Evolutionary conservation across 2,888 invertebrate genomes (phyloP).

Genomic region (Rapana venosa): DNA sequence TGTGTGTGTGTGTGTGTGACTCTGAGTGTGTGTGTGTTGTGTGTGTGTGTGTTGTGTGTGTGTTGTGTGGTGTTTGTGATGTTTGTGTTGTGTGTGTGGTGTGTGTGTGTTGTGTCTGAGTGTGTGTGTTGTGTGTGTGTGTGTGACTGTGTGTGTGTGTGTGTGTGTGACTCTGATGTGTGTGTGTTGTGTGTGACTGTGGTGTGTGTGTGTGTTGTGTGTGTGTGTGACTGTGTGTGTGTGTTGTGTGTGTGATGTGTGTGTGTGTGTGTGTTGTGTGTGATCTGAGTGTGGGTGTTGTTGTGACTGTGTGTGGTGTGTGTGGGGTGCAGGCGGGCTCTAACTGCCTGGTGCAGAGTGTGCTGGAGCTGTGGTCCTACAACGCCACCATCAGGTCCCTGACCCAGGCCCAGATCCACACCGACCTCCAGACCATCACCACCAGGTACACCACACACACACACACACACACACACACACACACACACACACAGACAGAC

Average conservation of each 20-base stretch:
- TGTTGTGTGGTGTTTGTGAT: background rate
- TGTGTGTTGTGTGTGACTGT: background rate
- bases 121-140: background rate
- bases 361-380: conserved; percentile 69
- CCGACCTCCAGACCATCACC: conserved; percentile 59
- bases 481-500: background rate
- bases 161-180: background rate
- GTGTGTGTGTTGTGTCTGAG: background rate
- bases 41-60: background rate
- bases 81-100: background rate
- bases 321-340: conserved; percentile 56
- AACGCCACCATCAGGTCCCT: conserved; percentile 60
- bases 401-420: conserved; percentile 55
- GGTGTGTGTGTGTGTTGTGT: too few species aligned
- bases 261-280: background rate
- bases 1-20: too few species aligned
- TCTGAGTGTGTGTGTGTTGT: too few species aligned
- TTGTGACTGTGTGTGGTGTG: too few species aligned
- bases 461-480: background rate
- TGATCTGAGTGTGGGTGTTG: background rate
- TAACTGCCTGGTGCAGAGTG: conserved; percentile 62
- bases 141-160: background rate
- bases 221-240: background rate
- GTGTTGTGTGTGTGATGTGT: background rate
- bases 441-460: conserved; percentile 57